Evolutionary conservation across 2,888 invertebrate genomes (phyloP).

Genomic region (Lasioglossum oenotherae): DNA sequence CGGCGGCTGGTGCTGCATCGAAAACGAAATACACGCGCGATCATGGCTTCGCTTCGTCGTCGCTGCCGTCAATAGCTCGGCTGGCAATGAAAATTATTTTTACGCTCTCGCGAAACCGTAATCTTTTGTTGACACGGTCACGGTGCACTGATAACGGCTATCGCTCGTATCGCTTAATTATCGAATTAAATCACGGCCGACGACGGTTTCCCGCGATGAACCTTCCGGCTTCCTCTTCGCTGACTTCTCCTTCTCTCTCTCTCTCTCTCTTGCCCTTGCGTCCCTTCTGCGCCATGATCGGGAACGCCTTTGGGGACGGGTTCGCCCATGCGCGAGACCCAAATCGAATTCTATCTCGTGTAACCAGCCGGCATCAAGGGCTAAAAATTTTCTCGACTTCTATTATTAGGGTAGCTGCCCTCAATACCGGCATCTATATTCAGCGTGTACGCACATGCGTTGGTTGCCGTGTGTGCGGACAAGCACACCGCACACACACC

Average conservation of each 20-base stretch:
- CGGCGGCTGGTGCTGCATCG: slow-evolving; percentile 42
- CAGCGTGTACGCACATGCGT: slow-evolving; percentile 75
- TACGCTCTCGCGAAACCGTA: slow-evolving; percentile 34
- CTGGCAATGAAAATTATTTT: slow-evolving; percentile 47
- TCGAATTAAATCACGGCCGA: slow-evolving; percentile 17
- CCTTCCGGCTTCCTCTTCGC: slow-evolving; percentile 1
- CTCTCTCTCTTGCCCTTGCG: background rate
- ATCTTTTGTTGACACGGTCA: slow-evolving; percentile 44
- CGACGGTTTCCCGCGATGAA: background rate
- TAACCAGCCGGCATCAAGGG: slow-evolving; percentile 80
- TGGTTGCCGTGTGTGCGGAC: slow-evolving; percentile 41
- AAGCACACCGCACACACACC: slow-evolving; percentile 32
- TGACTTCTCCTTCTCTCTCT: background rate
- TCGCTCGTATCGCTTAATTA: slow-evolving; percentile 9
- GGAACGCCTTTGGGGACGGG: background rate
- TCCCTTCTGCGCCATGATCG: background rate
- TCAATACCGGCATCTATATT: slow-evolving; percentile 83
- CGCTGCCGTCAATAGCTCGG: background rate
- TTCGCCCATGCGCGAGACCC: slow-evolving; percentile 59
- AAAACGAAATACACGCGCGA: slow-evolving; percentile 29
- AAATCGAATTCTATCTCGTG: slow-evolving; percentile 75
- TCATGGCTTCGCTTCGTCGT: background rate
- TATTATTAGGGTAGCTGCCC: slow-evolving; percentile 84
- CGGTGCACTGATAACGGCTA: slow-evolving; percentile 34
- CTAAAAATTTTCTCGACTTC: slow-evolving; percentile 83